These are phyloP conservation scores for Oasisia sp. DNA, from an alignment of 2,888 invertebrate genomes.

Conservation along the genomic window DNA sequence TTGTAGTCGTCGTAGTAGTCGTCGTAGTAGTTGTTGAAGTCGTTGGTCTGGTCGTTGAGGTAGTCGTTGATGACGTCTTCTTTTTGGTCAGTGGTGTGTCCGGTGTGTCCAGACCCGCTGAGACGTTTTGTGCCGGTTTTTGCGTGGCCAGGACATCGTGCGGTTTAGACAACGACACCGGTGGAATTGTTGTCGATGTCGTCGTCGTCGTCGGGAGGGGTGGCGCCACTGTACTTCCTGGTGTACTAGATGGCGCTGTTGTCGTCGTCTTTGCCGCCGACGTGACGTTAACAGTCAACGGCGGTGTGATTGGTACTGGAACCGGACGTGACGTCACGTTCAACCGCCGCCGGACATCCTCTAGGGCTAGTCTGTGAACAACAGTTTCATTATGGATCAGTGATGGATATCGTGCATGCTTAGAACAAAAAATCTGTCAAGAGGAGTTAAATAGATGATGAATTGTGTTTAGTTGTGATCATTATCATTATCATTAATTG, in stretches of 20 bases:
- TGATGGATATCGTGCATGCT: not conserved
- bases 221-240: not conserved
- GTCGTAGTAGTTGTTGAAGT: not conserved
- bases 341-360: not conserved
- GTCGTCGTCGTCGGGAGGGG: not conserved
- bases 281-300: not conserved
- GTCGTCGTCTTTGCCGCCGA: not conserved
- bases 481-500: too few relatives aligned
- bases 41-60: not conserved
- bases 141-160: not conserved
- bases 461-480: too few relatives aligned
- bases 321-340: not conserved
- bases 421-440: not conserved
- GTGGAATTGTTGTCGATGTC: not conserved
- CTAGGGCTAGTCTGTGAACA: not conserved
- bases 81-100: not conserved
- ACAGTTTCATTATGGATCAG: not conserved
- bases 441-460: too few relatives aligned
- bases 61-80: not conserved
- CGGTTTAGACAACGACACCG: not conserved
- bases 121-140: conserved; percentile 8
- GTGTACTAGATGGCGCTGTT: not conserved
- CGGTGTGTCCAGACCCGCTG: not conserved
- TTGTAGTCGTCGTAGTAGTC: not conserved
- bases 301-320: not conserved